These are phyloP conservation scores for Lordiphosa fenestrarum DNA, from an alignment of 2,888 invertebrate species.

Conservation along the genomic window DNA sequence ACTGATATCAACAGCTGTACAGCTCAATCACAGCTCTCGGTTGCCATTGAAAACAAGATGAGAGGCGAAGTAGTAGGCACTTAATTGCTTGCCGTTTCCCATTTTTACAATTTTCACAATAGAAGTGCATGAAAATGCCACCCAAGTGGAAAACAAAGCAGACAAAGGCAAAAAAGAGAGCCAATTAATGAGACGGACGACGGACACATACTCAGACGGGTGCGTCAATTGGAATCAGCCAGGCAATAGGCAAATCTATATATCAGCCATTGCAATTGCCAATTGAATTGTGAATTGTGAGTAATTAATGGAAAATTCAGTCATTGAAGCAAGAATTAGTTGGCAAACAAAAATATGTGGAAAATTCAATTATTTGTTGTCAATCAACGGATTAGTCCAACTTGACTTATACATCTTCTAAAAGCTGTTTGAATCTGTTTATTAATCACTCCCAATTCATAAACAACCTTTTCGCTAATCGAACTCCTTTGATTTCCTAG, in stretches of 20 bases:
- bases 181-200: slow-evolving; percentile 30
- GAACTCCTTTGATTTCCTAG: no score
- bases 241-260: slow-evolving; percentile 19
- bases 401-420: no score
- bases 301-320: slow-evolving; percentile 23
- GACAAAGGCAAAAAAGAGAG: slow-evolving; percentile 24
- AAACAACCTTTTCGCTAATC: no score
- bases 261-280: slow-evolving; percentile 26
- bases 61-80: not conserved
- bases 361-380: no score
- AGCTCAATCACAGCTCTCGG: slow-evolving; percentile 10
- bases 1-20: slow-evolving; percentile 17
- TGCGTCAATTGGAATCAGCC: slow-evolving; percentile 13
- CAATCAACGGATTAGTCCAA: no score
- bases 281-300: slow-evolving; percentile 30
- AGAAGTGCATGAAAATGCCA: slow-evolving; percentile 29
- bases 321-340: no score
- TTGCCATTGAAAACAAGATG: slow-evolving; percentile 4
- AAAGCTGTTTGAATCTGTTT: no score
- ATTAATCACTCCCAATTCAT: no score
- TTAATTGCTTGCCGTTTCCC: slow-evolving; percentile 1
- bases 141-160: slow-evolving; percentile 46
- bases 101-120: slow-evolving; percentile 14
- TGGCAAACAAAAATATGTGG: no score
- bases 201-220: no score